phyloP scores from a whole-genome alignment of 2,888 invertebrate species.

The Himalopsyche tibetana region DNA sequence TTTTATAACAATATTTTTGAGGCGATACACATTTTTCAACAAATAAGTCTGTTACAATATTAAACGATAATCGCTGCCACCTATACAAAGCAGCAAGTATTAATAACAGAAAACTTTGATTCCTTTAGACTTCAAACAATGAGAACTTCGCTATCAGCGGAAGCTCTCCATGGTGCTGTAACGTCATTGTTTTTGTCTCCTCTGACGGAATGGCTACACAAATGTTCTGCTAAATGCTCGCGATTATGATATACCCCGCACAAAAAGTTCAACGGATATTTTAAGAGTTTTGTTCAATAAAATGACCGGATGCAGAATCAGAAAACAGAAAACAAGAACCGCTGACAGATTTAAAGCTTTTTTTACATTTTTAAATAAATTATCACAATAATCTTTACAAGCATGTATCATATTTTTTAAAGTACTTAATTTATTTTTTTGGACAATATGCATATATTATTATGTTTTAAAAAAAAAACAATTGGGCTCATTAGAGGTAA shows the following conservation, averaged over 20 bases:
- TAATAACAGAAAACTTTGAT: neutral
- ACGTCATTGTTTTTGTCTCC: conserved; percentile 1
- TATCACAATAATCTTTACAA: too few species aligned
- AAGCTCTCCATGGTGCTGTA: neutral
- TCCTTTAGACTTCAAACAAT: conserved; percentile 4
- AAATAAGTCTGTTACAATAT: neutral
- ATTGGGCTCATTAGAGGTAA: too few species aligned
- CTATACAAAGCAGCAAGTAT: neutral
- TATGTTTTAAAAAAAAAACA: too few species aligned
- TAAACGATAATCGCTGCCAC: neutral
- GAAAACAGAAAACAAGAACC: too few species aligned
- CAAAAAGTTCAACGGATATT: neutral
- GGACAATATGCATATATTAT: too few species aligned
- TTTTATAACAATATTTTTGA: too few species aligned
- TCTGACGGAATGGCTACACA: neutral
- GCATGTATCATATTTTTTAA: too few species aligned
- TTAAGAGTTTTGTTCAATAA: neutral
- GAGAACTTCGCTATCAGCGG: neutral
- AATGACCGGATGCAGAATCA: neutral
- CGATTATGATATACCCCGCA: neutral
- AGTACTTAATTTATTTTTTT: too few species aligned
- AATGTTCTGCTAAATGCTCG: neutral
- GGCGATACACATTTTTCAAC: too few species aligned
- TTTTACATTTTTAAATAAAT: too few species aligned
- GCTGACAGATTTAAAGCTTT: too few species aligned